These are phyloP conservation scores for Vesta saturnalis DNA, from an alignment of 2,888 invertebrate genomes.

Conservation along the genomic window DNA sequence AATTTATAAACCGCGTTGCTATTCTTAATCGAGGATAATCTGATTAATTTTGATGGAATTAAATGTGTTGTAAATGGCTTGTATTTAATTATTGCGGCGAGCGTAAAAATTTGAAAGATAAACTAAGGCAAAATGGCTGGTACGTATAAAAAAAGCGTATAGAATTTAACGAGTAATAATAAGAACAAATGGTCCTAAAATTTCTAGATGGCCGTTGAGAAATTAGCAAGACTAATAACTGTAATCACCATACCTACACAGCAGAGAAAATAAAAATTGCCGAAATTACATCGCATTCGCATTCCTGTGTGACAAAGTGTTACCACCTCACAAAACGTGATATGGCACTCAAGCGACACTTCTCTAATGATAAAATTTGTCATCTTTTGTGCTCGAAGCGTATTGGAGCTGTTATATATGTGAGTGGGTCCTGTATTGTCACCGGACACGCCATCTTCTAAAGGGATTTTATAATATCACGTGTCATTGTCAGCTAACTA, in stretches of 20 bases:
- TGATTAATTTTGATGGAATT: background rate
- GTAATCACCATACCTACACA: slow-evolving; percentile 50
- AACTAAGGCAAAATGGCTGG: background rate
- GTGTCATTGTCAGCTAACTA: slow-evolving; percentile 29
- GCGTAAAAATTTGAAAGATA: background rate
- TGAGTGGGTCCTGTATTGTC: slow-evolving; percentile 49
- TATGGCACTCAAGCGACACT: slow-evolving; percentile 53
- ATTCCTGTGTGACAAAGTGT: slow-evolving; percentile 53
- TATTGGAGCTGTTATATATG: slow-evolving; percentile 57
- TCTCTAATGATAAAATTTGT: slow-evolving; percentile 56
- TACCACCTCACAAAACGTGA: slow-evolving; percentile 51
- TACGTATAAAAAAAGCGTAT: slow-evolving; percentile 13
- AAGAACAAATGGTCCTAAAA: slow-evolving; percentile 37
- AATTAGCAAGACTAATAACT: slow-evolving; percentile 49
- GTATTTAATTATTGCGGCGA: background rate
- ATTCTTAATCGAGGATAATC: slow-evolving; percentile 1
- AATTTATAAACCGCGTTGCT: background rate
- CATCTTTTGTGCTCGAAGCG: slow-evolving; percentile 56
- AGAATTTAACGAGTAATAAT: slow-evolving; percentile 30
- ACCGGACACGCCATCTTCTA: slow-evolving; percentile 49
- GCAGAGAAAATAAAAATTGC: slow-evolving; percentile 51
- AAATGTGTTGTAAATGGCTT: slow-evolving; percentile 1
- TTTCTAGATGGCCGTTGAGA: slow-evolving; percentile 38
- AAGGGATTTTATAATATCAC: slow-evolving; percentile 37
- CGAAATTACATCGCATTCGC: slow-evolving; percentile 53